phyloP scores from a whole-genome alignment of 2,113 vertebrate genomes.

The Cacatua alba region DNA sequence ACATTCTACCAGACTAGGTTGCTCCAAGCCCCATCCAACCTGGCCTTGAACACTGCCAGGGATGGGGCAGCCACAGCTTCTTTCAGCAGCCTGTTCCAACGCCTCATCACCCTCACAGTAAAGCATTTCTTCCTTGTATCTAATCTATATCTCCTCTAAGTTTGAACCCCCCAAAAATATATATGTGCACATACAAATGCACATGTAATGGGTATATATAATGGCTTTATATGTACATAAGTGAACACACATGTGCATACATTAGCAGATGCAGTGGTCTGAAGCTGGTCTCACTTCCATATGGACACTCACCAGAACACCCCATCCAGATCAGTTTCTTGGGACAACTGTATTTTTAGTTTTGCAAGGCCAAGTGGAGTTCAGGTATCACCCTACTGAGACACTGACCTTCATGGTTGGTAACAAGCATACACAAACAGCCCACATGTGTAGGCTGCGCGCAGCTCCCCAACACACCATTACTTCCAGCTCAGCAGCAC shows the following conservation, averaged over 20 bases:
- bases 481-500: neutral
- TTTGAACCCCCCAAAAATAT: neutral
- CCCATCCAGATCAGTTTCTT: neutral
- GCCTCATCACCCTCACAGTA: neutral
- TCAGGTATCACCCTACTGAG: neutral
- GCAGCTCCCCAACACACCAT: neutral
- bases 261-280: neutral
- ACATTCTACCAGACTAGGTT: neutral
- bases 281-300: neutral
- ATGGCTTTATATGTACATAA: fast-evolving
- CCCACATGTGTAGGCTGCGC: neutral
- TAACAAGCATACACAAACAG: neutral
- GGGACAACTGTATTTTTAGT: neutral
- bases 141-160: neutral
- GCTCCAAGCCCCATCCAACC: neutral
- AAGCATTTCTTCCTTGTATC: neutral
- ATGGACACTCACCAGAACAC: fast-evolving
- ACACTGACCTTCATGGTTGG: neutral
- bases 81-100: neutral
- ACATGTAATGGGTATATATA: neutral
- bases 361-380: neutral
- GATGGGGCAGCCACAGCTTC: neutral
- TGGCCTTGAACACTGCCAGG: neutral
- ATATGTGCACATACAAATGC: fast-evolving
- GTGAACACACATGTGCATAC: fast-evolving